A percentile compares a stretch with the other conserved stretches of the same genome.
phyloP scores from a whole-genome alignment of 2,888 invertebrate genomes.

The Podotricha telesiphe region DNA sequence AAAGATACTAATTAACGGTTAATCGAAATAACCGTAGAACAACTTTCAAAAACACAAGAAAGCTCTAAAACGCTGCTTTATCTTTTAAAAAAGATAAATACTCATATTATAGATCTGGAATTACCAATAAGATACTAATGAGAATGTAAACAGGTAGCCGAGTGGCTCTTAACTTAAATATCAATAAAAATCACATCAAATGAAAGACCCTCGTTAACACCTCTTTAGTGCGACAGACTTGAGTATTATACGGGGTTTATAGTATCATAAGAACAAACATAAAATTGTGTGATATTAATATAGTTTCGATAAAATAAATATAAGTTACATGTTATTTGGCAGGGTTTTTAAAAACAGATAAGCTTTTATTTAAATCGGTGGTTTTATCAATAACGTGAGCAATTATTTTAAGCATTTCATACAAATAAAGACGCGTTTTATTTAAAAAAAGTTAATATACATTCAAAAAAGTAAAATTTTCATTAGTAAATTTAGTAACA shows the following conservation, averaged over 20 bases:
- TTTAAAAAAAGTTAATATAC: no score
- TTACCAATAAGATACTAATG: constrained; percentile 67
- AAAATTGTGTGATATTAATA: constrained; percentile 6
- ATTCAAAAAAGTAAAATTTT: background rate
- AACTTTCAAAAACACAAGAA: constrained; percentile 47
- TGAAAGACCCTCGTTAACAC: constrained; percentile 78
- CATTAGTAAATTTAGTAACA: background rate
- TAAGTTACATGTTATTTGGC: background rate
- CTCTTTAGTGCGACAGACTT: constrained; percentile 75
- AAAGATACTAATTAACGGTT: constrained; percentile 51
- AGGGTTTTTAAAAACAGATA: background rate
- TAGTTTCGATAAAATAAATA: background rate
- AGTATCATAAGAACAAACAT: constrained; percentile 37
- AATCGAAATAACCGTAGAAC: constrained; percentile 52
- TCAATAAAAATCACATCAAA: constrained; percentile 80
- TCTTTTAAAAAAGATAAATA: constrained; percentile 45
- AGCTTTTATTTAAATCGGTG: background rate
- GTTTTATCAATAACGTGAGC: background rate
- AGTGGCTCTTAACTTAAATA: constrained; percentile 61
- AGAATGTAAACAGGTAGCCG: constrained; percentile 64
- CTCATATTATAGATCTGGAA: constrained; percentile 12
- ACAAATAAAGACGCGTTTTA: background rate
- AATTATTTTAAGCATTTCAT: background rate
- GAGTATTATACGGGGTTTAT: constrained; percentile 71
- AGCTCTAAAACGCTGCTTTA: constrained; percentile 71